phyloP scores from a whole-genome alignment of 1,140 invertebrate species.

The Drosophila aff. region DNA sequence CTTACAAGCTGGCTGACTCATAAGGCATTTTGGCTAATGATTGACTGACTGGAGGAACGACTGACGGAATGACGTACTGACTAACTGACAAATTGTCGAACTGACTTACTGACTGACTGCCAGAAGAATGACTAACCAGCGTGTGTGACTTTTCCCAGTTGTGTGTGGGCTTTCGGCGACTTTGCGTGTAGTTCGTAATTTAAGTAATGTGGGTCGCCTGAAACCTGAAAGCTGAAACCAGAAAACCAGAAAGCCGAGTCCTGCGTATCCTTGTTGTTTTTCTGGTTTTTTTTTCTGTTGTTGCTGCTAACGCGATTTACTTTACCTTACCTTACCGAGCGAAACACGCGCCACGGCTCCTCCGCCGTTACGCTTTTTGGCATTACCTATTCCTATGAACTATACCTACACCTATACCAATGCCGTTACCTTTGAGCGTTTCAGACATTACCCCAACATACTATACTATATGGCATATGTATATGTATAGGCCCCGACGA shows the following conservation, averaged over 20 bases:
- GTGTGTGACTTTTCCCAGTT: conserved; percentile 64
- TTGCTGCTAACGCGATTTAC: conserved; percentile 73
- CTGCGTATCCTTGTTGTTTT: conserved; percentile 61
- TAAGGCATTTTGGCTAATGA: conserved; percentile 63
- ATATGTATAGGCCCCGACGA: conserved; percentile 6
- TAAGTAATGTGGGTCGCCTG: conserved; percentile 77
- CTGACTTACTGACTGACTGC: conserved; percentile 32
- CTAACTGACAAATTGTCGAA: conserved; percentile 23
- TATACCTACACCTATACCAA: conserved; percentile 8
- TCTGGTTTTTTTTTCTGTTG: conserved; percentile 25
- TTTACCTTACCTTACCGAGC: conserved; percentile 70
- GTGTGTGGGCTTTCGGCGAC: conserved; percentile 41
- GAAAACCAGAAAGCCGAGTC: conserved; percentile 44
- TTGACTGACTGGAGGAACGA: conserved; percentile 43
- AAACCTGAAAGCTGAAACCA: conserved; percentile 44
- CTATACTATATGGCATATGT: conserved; percentile 6
- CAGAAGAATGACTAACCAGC: conserved; percentile 48
- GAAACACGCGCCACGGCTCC: conserved; percentile 54
- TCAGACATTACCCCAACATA: conserved; percentile 8
- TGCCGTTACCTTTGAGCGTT: conserved; percentile 27
- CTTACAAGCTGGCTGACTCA: conserved; percentile 58
- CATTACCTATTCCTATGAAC: conserved; percentile 19
- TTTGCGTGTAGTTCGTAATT: conserved; percentile 81
- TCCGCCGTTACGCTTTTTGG: conserved; percentile 27
- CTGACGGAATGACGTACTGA: conserved; percentile 11